Evolutionary conservation across 2,113 vertebrate genomes (phyloP).

Genomic region (Saiga tatarica): DNA sequence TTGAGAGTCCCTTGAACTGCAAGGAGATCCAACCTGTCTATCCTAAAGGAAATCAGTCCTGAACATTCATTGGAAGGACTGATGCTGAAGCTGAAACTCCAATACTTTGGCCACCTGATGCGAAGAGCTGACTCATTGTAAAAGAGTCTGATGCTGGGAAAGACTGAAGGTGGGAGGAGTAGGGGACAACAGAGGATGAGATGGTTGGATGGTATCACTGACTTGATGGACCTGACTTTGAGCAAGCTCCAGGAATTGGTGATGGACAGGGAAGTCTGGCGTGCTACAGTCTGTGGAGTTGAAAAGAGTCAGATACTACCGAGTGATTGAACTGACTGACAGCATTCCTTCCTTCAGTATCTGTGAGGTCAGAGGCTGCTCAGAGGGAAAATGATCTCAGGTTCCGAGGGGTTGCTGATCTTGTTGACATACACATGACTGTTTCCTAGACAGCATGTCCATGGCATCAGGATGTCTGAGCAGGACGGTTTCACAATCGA

Average conservation of each 20-base stretch:
- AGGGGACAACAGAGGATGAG: neutral
- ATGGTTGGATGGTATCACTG: neutral
- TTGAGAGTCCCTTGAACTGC: neutral
- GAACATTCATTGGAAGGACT: neutral
- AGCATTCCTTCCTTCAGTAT: neutral
- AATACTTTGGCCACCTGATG: neutral
- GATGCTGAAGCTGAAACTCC: neutral
- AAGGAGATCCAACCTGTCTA: neutral
- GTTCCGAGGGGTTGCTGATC: neutral
- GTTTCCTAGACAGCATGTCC: neutral
- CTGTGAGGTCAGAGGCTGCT: neutral
- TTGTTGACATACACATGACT: neutral
- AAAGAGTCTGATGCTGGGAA: neutral
- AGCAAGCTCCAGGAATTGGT: neutral
- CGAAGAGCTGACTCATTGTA: neutral
- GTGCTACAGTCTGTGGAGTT: rapidly evolving
- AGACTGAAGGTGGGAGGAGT: neutral
- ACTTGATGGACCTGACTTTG: neutral
- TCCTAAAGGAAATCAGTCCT: neutral
- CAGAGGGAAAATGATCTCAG: neutral
- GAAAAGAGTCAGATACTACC: rapidly evolving
- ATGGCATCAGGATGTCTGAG: neutral
- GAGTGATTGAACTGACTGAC: neutral
- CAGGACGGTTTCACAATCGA: neutral
- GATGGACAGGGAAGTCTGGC: neutral